Evolutionary conservation across 2,797 vertebrate genomes (phyloP).

Genomic region (Cetoscarus ocellatus): DNA sequence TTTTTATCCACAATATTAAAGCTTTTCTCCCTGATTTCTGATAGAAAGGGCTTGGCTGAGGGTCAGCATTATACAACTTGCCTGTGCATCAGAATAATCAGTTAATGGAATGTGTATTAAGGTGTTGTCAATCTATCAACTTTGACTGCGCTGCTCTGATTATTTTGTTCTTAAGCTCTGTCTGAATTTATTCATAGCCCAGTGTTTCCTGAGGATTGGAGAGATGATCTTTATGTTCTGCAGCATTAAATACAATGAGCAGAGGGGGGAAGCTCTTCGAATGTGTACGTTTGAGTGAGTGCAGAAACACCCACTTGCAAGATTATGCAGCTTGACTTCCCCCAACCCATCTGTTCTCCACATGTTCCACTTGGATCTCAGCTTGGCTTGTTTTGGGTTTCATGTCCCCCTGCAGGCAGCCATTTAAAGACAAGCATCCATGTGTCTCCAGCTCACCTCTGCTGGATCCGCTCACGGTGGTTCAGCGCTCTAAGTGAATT

Average conservation of each 20-base stretch:
- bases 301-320: constrained; percentile 40
- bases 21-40: no score
- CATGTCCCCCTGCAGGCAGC: constrained; percentile 65
- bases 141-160: constrained; percentile 6
- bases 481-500: constrained; percentile 69
- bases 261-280: constrained; percentile 20
- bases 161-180: constrained; percentile 20
- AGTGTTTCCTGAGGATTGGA: constrained; percentile 18
- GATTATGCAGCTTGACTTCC: constrained; percentile 51
- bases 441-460: constrained; percentile 70
- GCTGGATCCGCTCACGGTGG: constrained; percentile 54
- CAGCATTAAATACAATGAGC: constrained; percentile 35
- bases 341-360: constrained; percentile 69
- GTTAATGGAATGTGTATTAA: no score
- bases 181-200: constrained; percentile 10
- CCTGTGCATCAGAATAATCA: no score
- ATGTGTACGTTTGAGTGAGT: constrained; percentile 7
- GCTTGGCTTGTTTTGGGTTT: constrained; percentile 66
- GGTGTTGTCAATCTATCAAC: neutral
- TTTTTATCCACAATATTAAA: no score
- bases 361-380: constrained; percentile 62
- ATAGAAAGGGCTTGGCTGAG: no score
- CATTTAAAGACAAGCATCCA: constrained; percentile 72
- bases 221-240: constrained; percentile 29
- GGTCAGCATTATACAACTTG: no score